These are phyloP conservation scores for Nixonia krombeini DNA, from an alignment of 1,140 invertebrate genomes.

Conservation along the genomic window DNA sequence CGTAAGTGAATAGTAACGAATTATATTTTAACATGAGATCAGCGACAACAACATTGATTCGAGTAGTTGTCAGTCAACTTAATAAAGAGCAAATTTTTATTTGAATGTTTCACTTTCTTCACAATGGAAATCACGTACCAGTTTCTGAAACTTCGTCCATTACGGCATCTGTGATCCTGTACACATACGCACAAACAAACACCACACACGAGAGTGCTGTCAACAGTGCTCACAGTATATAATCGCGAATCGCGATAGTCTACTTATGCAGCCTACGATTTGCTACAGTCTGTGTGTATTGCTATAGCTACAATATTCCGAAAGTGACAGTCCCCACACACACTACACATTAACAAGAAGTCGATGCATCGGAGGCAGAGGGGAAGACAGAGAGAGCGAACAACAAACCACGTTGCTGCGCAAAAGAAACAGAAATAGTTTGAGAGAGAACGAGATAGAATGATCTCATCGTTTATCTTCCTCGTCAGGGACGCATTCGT, in stretches of 20 bases:
- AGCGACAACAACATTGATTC: conserved; percentile 11
- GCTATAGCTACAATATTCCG: conserved; percentile 3
- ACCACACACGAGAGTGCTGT: conserved; percentile 27
- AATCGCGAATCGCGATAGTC: background rate
- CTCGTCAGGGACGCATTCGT: no score
- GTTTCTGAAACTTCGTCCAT: conserved; percentile 62
- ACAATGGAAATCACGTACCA: conserved; percentile 51
- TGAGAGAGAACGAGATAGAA: no score
- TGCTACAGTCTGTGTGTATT: conserved; percentile 14
- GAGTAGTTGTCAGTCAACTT: conserved; percentile 1
- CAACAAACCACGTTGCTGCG: no score
- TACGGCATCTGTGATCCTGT: conserved; percentile 55
- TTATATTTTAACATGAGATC: conserved; percentile 8
- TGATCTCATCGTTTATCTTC: no score
- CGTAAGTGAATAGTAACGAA: background rate
- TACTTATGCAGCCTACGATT: conserved; percentile 11
- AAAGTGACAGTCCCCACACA: conserved; percentile 22
- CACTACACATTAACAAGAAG: no score
- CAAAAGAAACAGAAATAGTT: no score
- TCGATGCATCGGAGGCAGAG: no score
- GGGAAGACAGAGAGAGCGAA: no score
- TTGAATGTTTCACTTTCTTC: background rate
- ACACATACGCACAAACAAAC: conserved; percentile 11
- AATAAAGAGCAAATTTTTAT: background rate
- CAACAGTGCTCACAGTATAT: no score